Conservation (phyloP, 1,140 invertebrate species). For the Nixonia krombeini region DNA sequence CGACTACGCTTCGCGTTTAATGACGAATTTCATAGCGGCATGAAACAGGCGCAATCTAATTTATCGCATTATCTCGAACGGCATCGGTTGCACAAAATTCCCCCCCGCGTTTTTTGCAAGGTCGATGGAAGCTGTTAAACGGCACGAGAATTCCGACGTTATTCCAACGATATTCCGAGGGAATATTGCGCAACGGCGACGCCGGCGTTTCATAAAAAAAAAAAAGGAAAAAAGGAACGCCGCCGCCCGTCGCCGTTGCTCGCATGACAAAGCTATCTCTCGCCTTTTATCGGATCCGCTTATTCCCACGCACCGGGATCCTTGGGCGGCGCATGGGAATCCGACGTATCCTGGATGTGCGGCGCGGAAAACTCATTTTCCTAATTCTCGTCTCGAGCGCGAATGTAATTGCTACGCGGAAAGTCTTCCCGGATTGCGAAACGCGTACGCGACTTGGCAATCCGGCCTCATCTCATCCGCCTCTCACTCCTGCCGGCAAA, state of each 20-base stretch:
- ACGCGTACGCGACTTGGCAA: too few relatives aligned
- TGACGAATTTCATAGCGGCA: neutral
- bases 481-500: too few relatives aligned
- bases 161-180: neutral
- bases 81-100: neutral
- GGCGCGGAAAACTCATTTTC: neutral
- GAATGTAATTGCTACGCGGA: neutral
- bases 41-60: neutral
- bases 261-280: conserved; percentile 7
- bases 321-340: too few relatives aligned
- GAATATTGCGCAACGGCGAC: conserved; percentile 7
- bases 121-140: neutral
- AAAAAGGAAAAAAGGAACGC: too few relatives aligned
- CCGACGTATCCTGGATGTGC: too few relatives aligned
- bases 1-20: neutral
- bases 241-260: too few relatives aligned
- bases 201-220: conserved; percentile 5
- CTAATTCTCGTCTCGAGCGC: neutral
- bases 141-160: conserved; percentile 4
- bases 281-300: neutral
- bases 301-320: neutral
- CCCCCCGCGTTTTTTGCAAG: neutral
- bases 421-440: too few relatives aligned
- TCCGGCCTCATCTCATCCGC: too few relatives aligned
- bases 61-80: neutral